A percentile compares a stretch with the other conserved stretches of the same genome.
These are phyloP conservation scores for Pelochelys cantorii DNA, from an alignment of 2,797 vertebrate species.

Conservation along the genomic window DNA sequence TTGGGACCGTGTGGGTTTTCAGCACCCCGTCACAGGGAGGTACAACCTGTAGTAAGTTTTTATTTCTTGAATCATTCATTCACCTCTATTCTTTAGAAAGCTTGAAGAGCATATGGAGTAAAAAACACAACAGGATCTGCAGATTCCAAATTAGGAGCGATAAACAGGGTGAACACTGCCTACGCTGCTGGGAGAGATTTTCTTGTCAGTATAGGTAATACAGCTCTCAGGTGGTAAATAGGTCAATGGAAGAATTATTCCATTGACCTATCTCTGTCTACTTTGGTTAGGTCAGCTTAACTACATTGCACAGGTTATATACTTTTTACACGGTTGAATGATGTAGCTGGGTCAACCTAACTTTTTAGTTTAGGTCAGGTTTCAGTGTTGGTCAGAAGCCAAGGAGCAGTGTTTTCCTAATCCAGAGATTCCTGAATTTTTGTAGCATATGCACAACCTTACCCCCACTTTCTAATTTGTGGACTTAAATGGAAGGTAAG, in stretches of 20 bases:
- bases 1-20: no score
- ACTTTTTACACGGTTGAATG: not conserved
- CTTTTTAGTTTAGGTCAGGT: not conserved
- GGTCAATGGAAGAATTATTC: not conserved
- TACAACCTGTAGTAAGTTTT: not conserved
- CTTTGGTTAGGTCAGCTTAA: not conserved
- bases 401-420: not conserved
- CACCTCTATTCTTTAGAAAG: not conserved
- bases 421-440: not conserved
- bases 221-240: not conserved
- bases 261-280: not conserved
- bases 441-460: not conserved
- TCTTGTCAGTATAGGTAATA: not conserved
- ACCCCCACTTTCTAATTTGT: not conserved
- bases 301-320: not conserved
- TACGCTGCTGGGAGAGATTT: not conserved
- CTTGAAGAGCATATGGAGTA: not conserved
- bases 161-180: not conserved
- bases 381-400: not conserved
- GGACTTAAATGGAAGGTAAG: not conserved
- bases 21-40: no score
- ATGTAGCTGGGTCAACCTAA: not conserved
- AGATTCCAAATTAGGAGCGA: not conserved
- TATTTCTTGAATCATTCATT: not conserved
- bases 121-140: not conserved